Base-by-base conservation (phyloP, 2,113 vertebrate species). In the Copsychus sechellarum region DNA sequence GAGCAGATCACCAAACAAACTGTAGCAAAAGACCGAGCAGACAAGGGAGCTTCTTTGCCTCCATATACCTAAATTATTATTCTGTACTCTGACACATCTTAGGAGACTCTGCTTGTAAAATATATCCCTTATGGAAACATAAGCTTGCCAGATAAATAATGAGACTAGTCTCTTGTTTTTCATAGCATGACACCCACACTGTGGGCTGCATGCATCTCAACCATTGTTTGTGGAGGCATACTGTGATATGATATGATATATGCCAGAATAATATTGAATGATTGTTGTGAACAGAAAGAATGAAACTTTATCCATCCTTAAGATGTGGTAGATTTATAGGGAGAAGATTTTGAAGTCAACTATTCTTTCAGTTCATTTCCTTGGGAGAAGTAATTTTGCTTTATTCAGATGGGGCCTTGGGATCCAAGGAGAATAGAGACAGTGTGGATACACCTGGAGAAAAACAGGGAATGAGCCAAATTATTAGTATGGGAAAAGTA, bases 11-110 rank as follows among this genome's bases (percentile, higher is more conserved):
- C 15, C 12, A 45, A 56, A 73, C 12, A 84, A 81, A 81, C 12
- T 1, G 1, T 8, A 73, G 23, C 14, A 72, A 73, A 81, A 81
- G 7, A 33, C 5, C 0, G 0, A 69, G 20, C 15, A 36, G 31
- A 53, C 1, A 10, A 66, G 77, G 3, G 24, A 69, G 11, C 60
- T 51, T 78, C 50, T 65, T 81, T 86, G 33, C 28, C 28, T 65
- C 43, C 19, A 57, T 17, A 69, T 40, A 8, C 20, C 24, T 54
- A 50, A 77, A 67, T 29, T 67, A 13, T 24, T 81, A 1, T 85
- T 73, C 18, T 51, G 5, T 71, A 53, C 12, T 43, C 47, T 71
- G 57, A 50, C 9, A n/a, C 2, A 62, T 53, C 31, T 66, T 45
- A 54, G 33, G 20, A 82, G 25, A 45, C 66, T 66, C 38, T 66